Base-by-base conservation (phyloP, 2,113 vertebrate species). In the Spea bombifrons region DNA sequence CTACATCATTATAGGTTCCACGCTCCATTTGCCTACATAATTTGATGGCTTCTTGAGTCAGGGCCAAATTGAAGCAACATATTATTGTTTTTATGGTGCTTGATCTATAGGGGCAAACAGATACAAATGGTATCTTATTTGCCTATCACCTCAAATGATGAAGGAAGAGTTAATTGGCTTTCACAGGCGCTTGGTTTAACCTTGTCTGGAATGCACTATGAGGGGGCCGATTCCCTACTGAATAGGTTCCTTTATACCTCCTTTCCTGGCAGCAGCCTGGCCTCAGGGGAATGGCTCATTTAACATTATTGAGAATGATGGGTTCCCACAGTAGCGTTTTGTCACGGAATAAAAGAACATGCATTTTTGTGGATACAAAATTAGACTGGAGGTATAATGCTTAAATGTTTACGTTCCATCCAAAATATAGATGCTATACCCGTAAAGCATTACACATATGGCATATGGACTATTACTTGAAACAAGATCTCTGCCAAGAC, bases 231-330 rank as follows among this genome's bases (percentile, higher is more conserved):
- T 80, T 80, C 78, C 78, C 78, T 68, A 17, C 48, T 80, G 78
- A 80, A 80, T 80, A 80, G 78, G 71, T 74, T 74, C 71, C 71
- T 80, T 80, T 80, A 80, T 80, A 57, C 67, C 78, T 80, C 78
- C 78, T 50, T 78, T 80, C 71, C 71, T 80, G 71, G 78, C 71
- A 74, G 71, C 16, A 63, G 63, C 12, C 16, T 74, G 71, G 71
- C 78, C 78, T 73, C 71, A 53, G 78, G 78, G 78, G 71, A 80
- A 74, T 80, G 78, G 78, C 74, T 80, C 78, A 74, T 64, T 80
- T 68, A 80, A 74, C 78, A 80, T 49, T 30, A 66, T 30, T 72
- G 48, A 50, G 63, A 48, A 52, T 52, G 57, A 53, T 68, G 63
- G 78, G 53, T 5, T 49, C 77, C 45, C 53, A 57, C 71, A 59